A percentile compares a stretch with the other conserved stretches of the same genome.
These are phyloP conservation scores for Proteles cristata DNA, from an alignment of 2,113 vertebrate genomes.

Conservation along the genomic window DNA sequence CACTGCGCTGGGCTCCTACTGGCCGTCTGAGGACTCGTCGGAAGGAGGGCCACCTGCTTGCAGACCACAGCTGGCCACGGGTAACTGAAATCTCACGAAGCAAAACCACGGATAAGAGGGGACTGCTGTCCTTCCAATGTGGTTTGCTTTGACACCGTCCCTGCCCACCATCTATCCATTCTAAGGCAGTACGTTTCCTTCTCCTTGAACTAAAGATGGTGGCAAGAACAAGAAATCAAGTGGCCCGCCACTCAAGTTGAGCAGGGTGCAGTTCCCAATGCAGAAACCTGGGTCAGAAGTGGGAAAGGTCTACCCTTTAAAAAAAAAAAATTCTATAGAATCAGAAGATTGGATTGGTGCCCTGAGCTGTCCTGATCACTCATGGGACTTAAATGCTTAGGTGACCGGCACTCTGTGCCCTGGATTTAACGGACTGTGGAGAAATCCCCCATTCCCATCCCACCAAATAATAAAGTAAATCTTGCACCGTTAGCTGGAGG, in stretches of 20 bases:
- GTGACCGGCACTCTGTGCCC: neutral
- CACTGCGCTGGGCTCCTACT: neutral
- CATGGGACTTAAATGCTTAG: neutral
- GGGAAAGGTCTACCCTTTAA: neutral
- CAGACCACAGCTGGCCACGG: neutral
- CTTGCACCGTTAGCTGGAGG: neutral
- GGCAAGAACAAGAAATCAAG: neutral
- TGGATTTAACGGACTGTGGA: neutral
- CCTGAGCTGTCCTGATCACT: neutral
- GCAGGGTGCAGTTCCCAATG: neutral
- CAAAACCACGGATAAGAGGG: neutral
- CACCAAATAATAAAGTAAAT: neutral
- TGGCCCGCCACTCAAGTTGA: neutral
- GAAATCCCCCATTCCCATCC: neutral
- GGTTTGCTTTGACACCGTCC: neutral
- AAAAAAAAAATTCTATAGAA: neutral
- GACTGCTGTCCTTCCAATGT: neutral
- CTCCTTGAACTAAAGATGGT: neutral
- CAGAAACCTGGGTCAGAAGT: neutral
- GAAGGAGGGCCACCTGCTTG: neutral
- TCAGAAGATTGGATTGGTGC: neutral
- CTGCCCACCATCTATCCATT: neutral
- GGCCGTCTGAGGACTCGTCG: neutral
- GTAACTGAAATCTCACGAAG: neutral
- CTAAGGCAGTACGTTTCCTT: neutral